Conservation (phyloP, 2,797 vertebrate genomes). For the Peromyscus nudipes region DNA sequence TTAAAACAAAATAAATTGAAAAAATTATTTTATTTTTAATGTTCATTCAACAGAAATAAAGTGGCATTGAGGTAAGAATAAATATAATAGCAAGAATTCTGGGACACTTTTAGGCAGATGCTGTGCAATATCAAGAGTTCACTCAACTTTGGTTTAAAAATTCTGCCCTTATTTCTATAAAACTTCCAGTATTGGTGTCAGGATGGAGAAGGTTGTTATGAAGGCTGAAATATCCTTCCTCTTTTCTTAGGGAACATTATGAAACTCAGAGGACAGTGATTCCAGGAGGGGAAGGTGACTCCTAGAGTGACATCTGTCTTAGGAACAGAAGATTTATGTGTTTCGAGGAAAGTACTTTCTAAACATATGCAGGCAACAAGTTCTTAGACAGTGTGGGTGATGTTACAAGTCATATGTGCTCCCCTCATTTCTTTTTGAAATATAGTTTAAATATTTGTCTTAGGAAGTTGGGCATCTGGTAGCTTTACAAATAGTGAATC, state of each 20-base stretch:
- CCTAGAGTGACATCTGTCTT: rapidly evolving
- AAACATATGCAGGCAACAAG: neutral
- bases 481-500: neutral
- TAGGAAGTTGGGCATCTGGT: neutral
- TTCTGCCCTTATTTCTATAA: neutral
- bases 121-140: neutral
- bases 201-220: neutral
- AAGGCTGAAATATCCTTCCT: no score
- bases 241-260: neutral
- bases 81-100: neutral
- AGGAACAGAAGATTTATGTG: neutral
- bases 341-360: neutral
- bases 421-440: neutral
- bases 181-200: neutral
- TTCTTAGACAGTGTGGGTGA: neutral
- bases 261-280: neutral
- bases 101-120: neutral
- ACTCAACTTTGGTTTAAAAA: neutral
- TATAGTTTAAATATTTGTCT: neutral
- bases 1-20: slow-evolving; percentile 5
- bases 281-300: neutral
- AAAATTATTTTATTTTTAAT: neutral
- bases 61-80: neutral
- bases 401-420: neutral
- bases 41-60: neutral